Conservation (phyloP, 2,113 vertebrate species). For the Actenoides hombroni region DNA sequence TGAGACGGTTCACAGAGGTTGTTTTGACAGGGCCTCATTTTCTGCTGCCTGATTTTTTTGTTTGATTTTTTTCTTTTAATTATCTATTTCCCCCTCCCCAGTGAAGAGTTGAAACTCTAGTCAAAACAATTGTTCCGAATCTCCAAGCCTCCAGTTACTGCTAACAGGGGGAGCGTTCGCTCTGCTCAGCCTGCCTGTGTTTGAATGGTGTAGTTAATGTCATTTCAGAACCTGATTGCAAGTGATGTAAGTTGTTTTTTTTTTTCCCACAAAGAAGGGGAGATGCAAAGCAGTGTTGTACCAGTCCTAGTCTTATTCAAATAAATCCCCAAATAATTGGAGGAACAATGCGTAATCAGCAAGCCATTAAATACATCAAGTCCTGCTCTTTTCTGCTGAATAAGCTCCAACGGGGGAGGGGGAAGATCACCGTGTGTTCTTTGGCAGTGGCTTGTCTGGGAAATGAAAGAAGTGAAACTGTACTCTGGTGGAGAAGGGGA, state of each 20-base stretch:
- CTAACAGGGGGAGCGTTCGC: rapidly evolving
- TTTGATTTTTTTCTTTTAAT: not conserved
- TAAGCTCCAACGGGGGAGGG: not conserved
- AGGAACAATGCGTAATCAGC: not conserved
- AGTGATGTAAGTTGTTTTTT: not conserved
- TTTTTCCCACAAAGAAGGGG: not conserved
- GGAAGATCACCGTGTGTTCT: not conserved
- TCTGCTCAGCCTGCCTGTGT: not conserved
- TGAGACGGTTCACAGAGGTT: constrained; percentile 14
- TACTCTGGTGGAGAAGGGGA: not conserved
- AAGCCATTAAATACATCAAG: not conserved
- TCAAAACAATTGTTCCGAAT: not conserved
- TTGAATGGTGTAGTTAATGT: not conserved
- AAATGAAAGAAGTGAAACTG: constrained; percentile 32
- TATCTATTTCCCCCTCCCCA: not conserved
- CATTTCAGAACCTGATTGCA: not conserved
- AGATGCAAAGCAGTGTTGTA: not conserved
- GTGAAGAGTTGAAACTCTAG: not conserved
- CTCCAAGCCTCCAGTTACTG: not conserved
- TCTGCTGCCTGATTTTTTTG: not conserved
- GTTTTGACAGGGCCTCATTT: constrained; percentile 23
- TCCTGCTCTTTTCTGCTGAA: constrained; percentile 19
- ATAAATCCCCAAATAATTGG: not conserved
- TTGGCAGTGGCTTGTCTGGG: constrained; percentile 38
- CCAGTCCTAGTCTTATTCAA: not conserved